Base-by-base conservation (phyloP, 2,113 vertebrate genomes). In the Galbula dea region DNA sequence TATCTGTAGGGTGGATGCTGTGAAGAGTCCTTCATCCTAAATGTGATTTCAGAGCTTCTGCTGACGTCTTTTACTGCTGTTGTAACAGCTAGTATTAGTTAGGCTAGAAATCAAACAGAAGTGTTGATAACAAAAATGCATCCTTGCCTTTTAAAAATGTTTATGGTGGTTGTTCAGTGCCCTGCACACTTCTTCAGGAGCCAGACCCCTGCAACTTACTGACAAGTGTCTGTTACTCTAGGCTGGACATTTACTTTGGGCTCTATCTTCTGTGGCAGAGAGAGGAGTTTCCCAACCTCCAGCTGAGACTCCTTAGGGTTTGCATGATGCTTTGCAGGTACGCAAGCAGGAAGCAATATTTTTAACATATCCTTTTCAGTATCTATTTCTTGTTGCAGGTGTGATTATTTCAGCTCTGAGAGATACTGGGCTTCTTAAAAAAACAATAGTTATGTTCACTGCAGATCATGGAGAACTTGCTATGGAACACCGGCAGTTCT, bases 401-500 rank as follows among this genome's bases (percentile, higher is more conserved):
- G 97, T 98, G 94, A 94, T 99, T 78, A 98, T 99, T 95, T 97
- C 97, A 92, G 97, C 98, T 75, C 97, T 99, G 63, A 97, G 8
- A 83, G 97, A 98, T 63, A 96, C 97, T 2, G 96, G 94, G n/a
- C 95, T 99, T 83, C 97, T 99, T 52, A 93, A 97, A 88, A 98
- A 95, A 81, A 99, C 99, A 2, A n/a, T 98, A 0, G 23, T 99
- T 36, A 95, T 99, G n/a, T 99, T 99, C 57, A 99, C 98, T 4
- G 98, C 99, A 9, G 99, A 99, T 96, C 99, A 99, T 1, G 99
- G 99, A 23, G 99, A 99, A 68, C 96, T 99, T 45, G 99, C 99
- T 39, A 99, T 99, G 99, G 99, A 99, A 46, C 99, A 99, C 95
- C 98, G 98, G 36, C 99, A 99, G 97, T 99, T 99, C 96, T 99